A percentile compares a stretch with the other conserved stretches of the same genome.
phyloP scores from a whole-genome alignment of 2,888 invertebrate species.

The Chymomyza amoena region DNA sequence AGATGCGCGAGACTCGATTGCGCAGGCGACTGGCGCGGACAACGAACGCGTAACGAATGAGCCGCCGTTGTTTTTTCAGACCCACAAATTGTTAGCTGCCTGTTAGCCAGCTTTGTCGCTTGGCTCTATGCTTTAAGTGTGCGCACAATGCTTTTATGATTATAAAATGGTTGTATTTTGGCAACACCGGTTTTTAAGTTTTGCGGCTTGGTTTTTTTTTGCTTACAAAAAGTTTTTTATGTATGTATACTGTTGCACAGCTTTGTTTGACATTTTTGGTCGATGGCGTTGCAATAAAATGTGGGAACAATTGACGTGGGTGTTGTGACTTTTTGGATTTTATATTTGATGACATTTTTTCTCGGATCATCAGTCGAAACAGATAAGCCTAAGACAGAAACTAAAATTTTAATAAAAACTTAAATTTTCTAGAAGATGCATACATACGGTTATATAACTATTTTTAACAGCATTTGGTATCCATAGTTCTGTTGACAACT shows the following conservation, averaged over 20 bases:
- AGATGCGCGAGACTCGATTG: conserved; percentile 45
- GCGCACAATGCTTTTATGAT: conserved; percentile 22
- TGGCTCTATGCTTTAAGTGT: conserved; percentile 8
- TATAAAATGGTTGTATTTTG: conserved; percentile 29
- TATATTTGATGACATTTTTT: conserved; percentile 20
- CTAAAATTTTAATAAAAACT: no score
- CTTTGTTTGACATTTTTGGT: conserved; percentile 21
- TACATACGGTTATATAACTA: no score
- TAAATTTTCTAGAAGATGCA: no score
- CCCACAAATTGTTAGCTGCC: conserved; percentile 3
- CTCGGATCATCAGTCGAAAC: neutral
- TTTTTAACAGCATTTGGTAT: no score
- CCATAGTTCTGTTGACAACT: neutral
- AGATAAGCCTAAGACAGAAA: no score
- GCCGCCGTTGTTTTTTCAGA: conserved; percentile 31
- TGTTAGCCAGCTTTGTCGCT: conserved; percentile 47
- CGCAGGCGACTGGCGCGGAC: conserved; percentile 53
- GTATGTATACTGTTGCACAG: neutral
- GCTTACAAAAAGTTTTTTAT: conserved; percentile 1
- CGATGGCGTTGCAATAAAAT: conserved; percentile 4
- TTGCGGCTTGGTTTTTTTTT: conserved; percentile 26
- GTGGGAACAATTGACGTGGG: conserved; percentile 12
- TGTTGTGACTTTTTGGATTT: conserved; percentile 22
- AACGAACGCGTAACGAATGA: conserved; percentile 69
- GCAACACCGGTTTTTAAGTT: conserved; percentile 46